Conservation (phyloP, 2,888 invertebrate genomes). For the Schizotus pectinicornis region DNA sequence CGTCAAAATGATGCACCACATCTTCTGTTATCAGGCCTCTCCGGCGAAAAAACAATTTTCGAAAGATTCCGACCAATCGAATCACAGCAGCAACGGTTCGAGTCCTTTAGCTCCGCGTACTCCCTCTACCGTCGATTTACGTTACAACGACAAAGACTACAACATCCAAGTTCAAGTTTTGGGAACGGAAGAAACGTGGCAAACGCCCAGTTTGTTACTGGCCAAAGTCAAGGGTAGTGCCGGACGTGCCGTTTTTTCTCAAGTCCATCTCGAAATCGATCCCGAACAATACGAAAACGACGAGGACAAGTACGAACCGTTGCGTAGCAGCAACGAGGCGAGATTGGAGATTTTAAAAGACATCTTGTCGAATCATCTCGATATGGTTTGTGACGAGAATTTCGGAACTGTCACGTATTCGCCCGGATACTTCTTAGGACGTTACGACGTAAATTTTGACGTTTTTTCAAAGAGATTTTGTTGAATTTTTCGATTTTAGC, state of each 20-base stretch:
- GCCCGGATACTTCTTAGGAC: constrained; percentile 78
- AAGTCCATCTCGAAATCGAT: constrained; percentile 84
- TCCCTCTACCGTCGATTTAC: constrained; percentile 55
- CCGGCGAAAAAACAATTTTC: constrained; percentile 83
- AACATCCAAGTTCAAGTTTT: constrained; percentile 77
- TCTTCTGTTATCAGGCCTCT: constrained; percentile 87
- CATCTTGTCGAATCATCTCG: constrained; percentile 73
- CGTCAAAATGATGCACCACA: constrained; percentile 85
- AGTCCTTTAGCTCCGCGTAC: constrained; percentile 56
- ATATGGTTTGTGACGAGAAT: constrained; percentile 64
- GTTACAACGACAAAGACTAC: constrained; percentile 66
- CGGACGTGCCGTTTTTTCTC: constrained; percentile 80
- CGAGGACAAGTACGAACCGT: constrained; percentile 63
- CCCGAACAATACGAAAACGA: constrained; percentile 71
- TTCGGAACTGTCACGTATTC: constrained; percentile 60
- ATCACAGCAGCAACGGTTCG: constrained; percentile 49
- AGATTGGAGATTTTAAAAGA: constrained; percentile 80
- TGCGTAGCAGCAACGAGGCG: constrained; percentile 71
- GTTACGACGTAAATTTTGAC: constrained; percentile 73
- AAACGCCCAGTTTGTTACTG: constrained; percentile 80
- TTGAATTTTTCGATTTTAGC: constrained; percentile 58
- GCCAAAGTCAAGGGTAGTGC: constrained; percentile 69
- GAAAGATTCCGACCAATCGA: constrained; percentile 67
- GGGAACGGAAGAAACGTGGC: constrained; percentile 87
- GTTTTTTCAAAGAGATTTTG: constrained; percentile 13